Percentiles rank a stretch among this genome's conserved stretches.
These are phyloP conservation scores for Amblyteles armatorius DNA, from an alignment of 2,888 invertebrate species.

Conservation along the genomic window DNA sequence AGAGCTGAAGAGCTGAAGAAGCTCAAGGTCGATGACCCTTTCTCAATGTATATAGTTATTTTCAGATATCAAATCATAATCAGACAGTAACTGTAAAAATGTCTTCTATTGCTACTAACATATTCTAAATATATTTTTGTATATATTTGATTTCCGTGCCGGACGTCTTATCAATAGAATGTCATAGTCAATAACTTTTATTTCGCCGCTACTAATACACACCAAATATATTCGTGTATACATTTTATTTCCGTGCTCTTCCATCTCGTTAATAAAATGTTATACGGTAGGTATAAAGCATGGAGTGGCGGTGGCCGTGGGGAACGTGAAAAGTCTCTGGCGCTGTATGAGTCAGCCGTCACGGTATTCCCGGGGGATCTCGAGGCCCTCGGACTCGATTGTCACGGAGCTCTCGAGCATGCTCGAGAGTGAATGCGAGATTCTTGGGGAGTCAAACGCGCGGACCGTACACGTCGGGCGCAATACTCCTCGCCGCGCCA, in stretches of 20 bases:
- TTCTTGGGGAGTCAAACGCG: constrained; percentile 51
- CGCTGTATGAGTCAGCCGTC: constrained; percentile 47
- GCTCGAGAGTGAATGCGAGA: constrained; percentile 32
- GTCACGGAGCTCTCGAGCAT: constrained; percentile 1
- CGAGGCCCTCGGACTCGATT: constrained; percentile 13
- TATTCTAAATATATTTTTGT: too few relatives aligned
- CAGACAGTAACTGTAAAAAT: too few relatives aligned
- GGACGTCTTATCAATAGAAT: too few relatives aligned
- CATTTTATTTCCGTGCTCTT: not conserved
- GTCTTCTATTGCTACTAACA: too few relatives aligned
- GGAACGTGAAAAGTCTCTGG: constrained; percentile 25
- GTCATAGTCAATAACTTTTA: too few relatives aligned
- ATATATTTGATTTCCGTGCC: too few relatives aligned
- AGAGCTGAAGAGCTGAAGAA: too few relatives aligned
- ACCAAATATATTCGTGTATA: not conserved
- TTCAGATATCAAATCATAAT: too few relatives aligned
- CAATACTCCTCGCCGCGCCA: not conserved
- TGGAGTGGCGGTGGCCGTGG: not conserved
- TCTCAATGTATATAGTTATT: too few relatives aligned
- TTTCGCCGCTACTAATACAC: too few relatives aligned
- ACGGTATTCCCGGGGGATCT: constrained; percentile 45
- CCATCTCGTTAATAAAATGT: not conserved
- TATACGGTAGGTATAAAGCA: not conserved
- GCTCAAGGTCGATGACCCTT: too few relatives aligned
- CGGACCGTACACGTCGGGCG: constrained; percentile 4